Base-by-base conservation (phyloP, 2,888 invertebrate species). In the Nebria salina region DNA sequence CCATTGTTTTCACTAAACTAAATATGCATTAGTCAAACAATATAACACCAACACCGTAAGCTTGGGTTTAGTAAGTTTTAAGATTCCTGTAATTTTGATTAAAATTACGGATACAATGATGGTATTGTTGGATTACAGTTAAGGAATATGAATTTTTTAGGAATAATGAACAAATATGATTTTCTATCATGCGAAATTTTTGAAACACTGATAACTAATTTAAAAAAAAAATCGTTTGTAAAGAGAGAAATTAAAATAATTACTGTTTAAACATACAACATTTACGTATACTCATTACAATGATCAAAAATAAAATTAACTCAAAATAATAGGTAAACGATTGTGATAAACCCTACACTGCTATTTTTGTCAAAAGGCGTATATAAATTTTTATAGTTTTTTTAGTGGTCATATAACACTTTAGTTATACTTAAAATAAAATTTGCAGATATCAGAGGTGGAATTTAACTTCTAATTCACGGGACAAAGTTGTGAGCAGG, bases 21-120 rank as follows among this genome's bases (percentile, higher is more conserved):
- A 65, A 72, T 25, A 64, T 77, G 77, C 77, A 77, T 76, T 65
- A 42, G 72, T 78, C 70, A 73, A 34, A 78, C 78, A 79, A 5
- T 75, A 54, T 64, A 70, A 80, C 72, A 26, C 80, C 80, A 80
- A 80, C 80, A 80, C 80, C 80, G 72, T 80, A 75, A 80, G 80
- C 80, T 54, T 64, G 70, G 79, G 66, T 79, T 77, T 76, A 64
- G 72, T 76, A 76, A 76, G 34, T 76, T 65, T 73, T 78, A 73
- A 20, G 78, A 72, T 20, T 26, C 41, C 34, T 43, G 13, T 34
- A 77, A 77, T 54, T 73, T 65, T 26, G 72, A 72, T 34, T 65
- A 73, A 25, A 73, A 73, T 54, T 75, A 20, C 25, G 43, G 42
- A 54, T 9, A 70, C 42, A 76, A 26, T 42, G 54, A 34, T 76